These are phyloP conservation scores for Coremacera marginata DNA, from an alignment of 2,888 invertebrate genomes.

Conservation along the genomic window DNA sequence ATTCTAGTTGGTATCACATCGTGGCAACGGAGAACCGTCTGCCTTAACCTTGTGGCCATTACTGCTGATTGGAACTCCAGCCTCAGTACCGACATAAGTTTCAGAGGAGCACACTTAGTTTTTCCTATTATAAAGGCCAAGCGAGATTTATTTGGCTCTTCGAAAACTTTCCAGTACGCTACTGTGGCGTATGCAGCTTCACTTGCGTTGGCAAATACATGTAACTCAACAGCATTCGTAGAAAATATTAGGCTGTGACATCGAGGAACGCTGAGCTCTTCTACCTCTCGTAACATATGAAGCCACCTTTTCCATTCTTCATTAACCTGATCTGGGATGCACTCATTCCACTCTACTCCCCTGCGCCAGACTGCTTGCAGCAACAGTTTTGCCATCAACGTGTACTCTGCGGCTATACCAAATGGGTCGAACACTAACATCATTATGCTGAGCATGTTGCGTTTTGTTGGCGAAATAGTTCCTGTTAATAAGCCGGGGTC, in stretches of 20 bases:
- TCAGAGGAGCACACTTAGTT: conserved; percentile 34
- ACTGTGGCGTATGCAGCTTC: conserved; percentile 46
- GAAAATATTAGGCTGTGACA: conserved; percentile 29
- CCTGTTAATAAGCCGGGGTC: conserved; percentile 19
- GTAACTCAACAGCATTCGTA: conserved; percentile 34
- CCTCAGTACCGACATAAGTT: conserved; percentile 29
- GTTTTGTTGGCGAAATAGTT: conserved; percentile 31
- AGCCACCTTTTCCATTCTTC: conserved; percentile 10
- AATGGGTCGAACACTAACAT: conserved; percentile 18
- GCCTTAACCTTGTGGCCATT: conserved; percentile 40
- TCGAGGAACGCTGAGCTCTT: conserved; percentile 37
- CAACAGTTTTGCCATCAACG: conserved; percentile 35
- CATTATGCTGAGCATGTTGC: conserved; percentile 35
- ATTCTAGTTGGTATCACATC: too few relatives aligned
- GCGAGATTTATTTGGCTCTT: not conserved
- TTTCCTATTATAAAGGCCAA: conserved; percentile 35
- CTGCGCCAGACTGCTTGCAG: conserved; percentile 40
- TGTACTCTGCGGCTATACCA: conserved; percentile 40
- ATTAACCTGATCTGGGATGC: conserved; percentile 35
- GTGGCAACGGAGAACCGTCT: too few relatives aligned
- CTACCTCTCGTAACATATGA: conserved; percentile 20
- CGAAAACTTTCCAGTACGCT: conserved; percentile 37
- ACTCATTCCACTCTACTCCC: conserved; percentile 38
- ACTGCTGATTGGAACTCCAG: conserved; percentile 45
- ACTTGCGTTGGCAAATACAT: conserved; percentile 44